These are phyloP conservation scores for Orcinus orca DNA, from an alignment of 2,113 vertebrate species.

Conservation along the genomic window DNA sequence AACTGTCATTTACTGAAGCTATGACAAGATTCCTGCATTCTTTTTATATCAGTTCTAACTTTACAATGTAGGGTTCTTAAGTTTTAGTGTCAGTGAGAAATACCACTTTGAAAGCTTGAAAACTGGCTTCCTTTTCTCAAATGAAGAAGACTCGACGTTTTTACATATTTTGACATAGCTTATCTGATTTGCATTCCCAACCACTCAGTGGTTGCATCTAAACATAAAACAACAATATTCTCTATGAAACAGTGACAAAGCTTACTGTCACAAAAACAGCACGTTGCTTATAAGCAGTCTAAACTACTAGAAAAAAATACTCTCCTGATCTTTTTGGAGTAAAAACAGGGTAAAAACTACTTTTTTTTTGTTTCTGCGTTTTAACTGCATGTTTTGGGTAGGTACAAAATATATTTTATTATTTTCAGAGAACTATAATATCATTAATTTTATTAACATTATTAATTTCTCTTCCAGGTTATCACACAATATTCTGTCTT, in stretches of 20 bases:
- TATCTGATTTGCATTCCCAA: conserved; percentile 47
- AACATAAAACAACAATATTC: conserved; percentile 39
- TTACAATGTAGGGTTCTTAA: conserved; percentile 1
- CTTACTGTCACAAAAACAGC: conserved; percentile 8
- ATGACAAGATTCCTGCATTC: not conserved
- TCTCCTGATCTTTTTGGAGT: not conserved
- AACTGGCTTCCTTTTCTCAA: not conserved
- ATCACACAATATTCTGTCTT: not conserved
- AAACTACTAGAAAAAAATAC: not conserved
- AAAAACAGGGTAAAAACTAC: not conserved
- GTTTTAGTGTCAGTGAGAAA: conserved; percentile 29
- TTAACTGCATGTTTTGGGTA: not conserved
- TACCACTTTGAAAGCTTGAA: conserved; percentile 9
- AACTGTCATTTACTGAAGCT: not conserved
- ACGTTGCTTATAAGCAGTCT: not conserved
- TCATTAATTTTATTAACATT: not conserved
- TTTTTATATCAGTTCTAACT: not conserved
- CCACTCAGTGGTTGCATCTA: conserved; percentile 6
- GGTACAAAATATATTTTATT: not conserved
- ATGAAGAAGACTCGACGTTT: not conserved
- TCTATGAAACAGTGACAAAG: not conserved
- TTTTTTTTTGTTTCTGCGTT: not conserved
- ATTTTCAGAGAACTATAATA: not conserved
- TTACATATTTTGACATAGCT: not conserved
- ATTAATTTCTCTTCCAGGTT: not conserved